phyloP scores from a whole-genome alignment of 2,888 invertebrate species.

The Agrotis puta region DNA sequence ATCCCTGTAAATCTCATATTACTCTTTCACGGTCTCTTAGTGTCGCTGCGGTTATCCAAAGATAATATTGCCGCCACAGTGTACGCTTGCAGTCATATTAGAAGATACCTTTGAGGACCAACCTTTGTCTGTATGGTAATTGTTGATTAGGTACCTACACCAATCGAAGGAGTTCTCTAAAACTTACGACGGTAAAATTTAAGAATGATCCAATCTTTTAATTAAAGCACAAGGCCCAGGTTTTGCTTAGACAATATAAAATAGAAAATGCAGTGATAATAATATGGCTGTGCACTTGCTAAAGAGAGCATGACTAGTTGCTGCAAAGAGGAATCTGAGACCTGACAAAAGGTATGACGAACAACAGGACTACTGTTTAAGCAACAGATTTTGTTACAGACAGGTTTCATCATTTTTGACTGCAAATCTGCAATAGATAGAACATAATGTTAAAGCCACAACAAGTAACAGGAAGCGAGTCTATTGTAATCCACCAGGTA shows the following conservation, averaged over 20 bases:
- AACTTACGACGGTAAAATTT: neutral
- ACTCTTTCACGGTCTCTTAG: neutral
- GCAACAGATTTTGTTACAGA: constrained; percentile 25
- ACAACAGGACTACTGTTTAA: constrained; percentile 7
- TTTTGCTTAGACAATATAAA: neutral
- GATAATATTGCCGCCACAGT: too few species aligned
- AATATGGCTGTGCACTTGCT: constrained; percentile 37
- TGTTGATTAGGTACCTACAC: neutral
- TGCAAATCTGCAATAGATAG: neutral
- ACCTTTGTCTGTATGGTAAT: neutral
- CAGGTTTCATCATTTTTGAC: neutral
- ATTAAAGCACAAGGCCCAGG: neutral
- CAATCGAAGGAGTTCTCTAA: neutral
- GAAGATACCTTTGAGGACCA: neutral
- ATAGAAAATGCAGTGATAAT: constrained; percentile 29
- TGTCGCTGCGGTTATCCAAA: neutral
- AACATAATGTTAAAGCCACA: too few species aligned
- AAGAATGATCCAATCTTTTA: neutral
- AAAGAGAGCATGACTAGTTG: constrained; percentile 49
- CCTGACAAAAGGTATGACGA: constrained; percentile 29
- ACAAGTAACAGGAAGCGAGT: too few species aligned
- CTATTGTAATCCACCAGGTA: too few species aligned
- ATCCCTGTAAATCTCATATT: too few species aligned
- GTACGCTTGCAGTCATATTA: neutral
- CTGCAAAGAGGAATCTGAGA: constrained; percentile 41